A percentile compares a stretch with the other conserved stretches of the same genome.
Conservation (phyloP, 37 sponge, comb jelly and placozoan species). For the Haliclona indistincta region DNA sequence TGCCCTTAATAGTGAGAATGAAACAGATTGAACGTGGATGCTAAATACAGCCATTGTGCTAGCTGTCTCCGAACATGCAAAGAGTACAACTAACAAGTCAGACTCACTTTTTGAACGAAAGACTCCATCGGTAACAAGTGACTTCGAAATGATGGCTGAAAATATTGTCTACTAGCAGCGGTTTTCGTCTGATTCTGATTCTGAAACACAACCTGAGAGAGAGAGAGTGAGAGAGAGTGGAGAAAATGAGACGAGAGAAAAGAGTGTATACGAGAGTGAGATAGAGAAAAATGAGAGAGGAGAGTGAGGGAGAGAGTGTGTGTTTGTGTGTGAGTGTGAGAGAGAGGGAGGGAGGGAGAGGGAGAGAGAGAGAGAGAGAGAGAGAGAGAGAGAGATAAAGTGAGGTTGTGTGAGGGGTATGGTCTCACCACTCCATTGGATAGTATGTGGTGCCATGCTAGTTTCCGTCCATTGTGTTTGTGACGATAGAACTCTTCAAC, state of each 20-base stretch:
- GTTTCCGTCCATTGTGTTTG: conserved; percentile 81
- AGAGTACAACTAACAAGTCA: too few relatives aligned
- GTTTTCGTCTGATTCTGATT: too few relatives aligned
- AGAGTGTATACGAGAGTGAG: conserved; percentile 31
- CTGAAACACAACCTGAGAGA: conserved; percentile 76
- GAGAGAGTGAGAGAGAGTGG: not conserved
- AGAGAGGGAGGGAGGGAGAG: not conserved
- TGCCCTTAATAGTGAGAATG: too few relatives aligned
- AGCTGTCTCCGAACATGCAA: too few relatives aligned
- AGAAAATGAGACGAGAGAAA: not conserved
- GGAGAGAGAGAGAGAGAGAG: not conserved
- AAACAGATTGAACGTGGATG: too few relatives aligned
- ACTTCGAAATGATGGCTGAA: too few relatives aligned
- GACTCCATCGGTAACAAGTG: too few relatives aligned
- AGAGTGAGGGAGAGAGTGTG: not conserved
- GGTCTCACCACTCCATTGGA: conserved; percentile 90
- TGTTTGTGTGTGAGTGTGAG: not conserved
- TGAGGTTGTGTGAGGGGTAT: not conserved
- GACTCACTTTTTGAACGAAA: too few relatives aligned
- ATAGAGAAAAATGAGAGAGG: conserved; percentile 30
- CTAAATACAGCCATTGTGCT: too few relatives aligned
- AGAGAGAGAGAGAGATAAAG: not conserved
- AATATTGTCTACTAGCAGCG: too few relatives aligned
- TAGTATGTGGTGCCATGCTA: conserved; percentile 91
- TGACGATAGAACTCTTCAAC: conserved; percentile 86